These are phyloP conservation scores for Synergus itoensis DNA, from an alignment of 2,888 invertebrate species.

Conservation along the genomic window DNA sequence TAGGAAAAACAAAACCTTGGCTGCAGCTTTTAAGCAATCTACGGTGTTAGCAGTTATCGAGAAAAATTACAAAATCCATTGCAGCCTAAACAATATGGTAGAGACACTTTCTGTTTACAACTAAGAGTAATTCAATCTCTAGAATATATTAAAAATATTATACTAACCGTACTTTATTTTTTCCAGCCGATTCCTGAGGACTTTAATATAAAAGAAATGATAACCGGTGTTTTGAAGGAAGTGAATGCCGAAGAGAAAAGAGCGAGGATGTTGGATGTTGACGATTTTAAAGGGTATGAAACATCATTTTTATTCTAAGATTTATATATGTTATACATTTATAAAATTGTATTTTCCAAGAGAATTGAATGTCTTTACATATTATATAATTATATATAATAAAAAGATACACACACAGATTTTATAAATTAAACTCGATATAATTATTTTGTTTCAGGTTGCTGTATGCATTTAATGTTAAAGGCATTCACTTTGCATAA, in stretches of 20 bases:
- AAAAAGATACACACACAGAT: slow-evolving; percentile 44
- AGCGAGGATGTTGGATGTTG: slow-evolving; percentile 96
- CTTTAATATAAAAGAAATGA: slow-evolving; percentile 90
- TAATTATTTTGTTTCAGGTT: slow-evolving; percentile 79
- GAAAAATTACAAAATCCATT: slow-evolving; percentile 94
- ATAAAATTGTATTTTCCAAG: slow-evolving; percentile 3
- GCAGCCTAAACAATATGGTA: slow-evolving; percentile 91
- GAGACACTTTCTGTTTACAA: slow-evolving; percentile 45
- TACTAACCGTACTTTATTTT: slow-evolving; percentile 49
- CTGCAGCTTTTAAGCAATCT: slow-evolving; percentile 92
- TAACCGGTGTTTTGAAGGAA: slow-evolving; percentile 86
- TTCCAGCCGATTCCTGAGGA: slow-evolving; percentile 86
- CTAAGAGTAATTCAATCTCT: not conserved
- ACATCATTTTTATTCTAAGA: slow-evolving; percentile 44
- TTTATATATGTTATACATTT: slow-evolving; percentile 23
- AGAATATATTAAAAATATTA: slow-evolving; percentile 6
- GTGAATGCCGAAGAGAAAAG: slow-evolving; percentile 87
- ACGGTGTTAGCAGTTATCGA: slow-evolving; percentile 91
- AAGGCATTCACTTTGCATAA: slow-evolving; percentile 95
- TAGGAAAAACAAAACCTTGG: slow-evolving; percentile 97
- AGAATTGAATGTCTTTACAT: slow-evolving; percentile 38
- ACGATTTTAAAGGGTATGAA: slow-evolving; percentile 92
- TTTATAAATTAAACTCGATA: slow-evolving; percentile 33
- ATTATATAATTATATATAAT: slow-evolving; percentile 34
- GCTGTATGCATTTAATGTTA: slow-evolving; percentile 92